Conservation (phyloP, 2,797 vertebrate species). For the Gymnothorax javanicus region DNA sequence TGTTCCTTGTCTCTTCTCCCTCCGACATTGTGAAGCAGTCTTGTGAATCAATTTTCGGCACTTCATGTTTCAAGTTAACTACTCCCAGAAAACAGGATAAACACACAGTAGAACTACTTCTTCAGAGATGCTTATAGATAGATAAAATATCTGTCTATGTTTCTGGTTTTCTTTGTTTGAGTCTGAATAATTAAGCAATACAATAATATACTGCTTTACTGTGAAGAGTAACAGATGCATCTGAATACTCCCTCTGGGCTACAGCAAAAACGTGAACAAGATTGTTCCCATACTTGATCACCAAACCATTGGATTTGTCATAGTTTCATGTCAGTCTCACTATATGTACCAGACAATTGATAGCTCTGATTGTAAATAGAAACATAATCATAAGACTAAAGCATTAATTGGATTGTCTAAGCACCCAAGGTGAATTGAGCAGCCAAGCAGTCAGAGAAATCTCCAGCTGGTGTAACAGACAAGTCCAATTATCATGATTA, state of each 20-base stretch:
- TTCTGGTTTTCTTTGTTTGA: not conserved
- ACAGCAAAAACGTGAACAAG: not conserved
- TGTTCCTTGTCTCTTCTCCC: no score
- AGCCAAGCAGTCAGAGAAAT: constrained; percentile 17
- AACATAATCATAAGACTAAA: constrained; percentile 54
- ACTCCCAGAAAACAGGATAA: no score
- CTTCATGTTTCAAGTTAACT: no score
- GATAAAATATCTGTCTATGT: not conserved
- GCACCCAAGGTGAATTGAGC: constrained; percentile 50
- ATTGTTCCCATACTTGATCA: not conserved
- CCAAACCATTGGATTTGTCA: not conserved
- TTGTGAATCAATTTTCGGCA: no score
- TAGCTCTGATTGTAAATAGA: not conserved
- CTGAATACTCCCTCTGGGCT: not conserved
- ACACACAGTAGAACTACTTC: not conserved
- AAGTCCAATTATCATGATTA: not conserved
- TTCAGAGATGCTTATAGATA: not conserved
- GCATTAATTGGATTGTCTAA: constrained; percentile 63
- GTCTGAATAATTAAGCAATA: not conserved
- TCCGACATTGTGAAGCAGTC: no score
- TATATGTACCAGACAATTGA: not conserved
- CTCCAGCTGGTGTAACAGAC: not conserved
- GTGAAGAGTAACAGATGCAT: not conserved
- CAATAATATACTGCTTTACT: not conserved
- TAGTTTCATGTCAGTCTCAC: no score